A percentile compares a stretch with the other conserved stretches of the same genome.
phyloP scores from a whole-genome alignment of 2,113 vertebrate genomes.

The Genyomyrus donnyi region DNA sequence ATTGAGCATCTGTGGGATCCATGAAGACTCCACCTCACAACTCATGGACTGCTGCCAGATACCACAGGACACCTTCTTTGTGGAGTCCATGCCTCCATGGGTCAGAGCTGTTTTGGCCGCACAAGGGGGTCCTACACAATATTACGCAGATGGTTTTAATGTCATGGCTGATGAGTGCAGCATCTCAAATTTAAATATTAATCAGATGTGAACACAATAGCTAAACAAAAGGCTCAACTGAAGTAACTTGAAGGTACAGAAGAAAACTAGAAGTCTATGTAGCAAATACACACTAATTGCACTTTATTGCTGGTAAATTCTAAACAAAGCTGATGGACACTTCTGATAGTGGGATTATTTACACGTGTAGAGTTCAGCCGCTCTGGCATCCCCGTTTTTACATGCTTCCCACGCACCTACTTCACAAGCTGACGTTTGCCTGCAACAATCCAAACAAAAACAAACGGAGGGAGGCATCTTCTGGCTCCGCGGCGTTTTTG shows the following conservation, averaged over 20 bases:
- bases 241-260: no score
- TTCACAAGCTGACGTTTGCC: background rate
- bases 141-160: background rate
- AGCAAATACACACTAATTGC: background rate
- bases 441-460: background rate
- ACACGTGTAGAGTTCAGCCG: background rate
- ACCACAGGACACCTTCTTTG: background rate
- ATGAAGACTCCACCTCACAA: background rate
- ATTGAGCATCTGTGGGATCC: background rate
- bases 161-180: background rate
- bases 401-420: background rate
- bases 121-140: background rate
- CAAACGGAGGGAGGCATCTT: background rate
- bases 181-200: background rate
- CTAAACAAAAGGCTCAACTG: background rate
- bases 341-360: background rate
- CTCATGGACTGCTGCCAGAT: background rate
- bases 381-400: background rate
- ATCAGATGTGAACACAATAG: background rate
- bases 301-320: background rate
- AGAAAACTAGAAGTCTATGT: background rate
- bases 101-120: background rate
- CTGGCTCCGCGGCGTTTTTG: background rate
- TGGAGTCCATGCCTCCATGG: background rate
- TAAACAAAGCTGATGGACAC: background rate